Evolutionary conservation across 2,797 vertebrate species (phyloP).

Genomic region (Sebastes oblongus): DNA sequence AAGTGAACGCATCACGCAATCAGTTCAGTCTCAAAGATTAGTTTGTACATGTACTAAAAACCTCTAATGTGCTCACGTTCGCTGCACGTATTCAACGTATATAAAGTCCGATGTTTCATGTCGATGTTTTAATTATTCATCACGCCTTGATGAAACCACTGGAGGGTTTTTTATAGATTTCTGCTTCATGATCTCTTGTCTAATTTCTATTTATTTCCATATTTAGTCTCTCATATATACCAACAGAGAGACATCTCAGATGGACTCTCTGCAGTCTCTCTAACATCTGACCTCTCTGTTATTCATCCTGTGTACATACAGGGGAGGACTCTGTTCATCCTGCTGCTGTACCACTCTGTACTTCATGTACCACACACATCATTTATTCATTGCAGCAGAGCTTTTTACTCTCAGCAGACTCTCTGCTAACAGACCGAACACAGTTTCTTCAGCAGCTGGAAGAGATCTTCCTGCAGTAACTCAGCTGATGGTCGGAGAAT

Average conservation of each 20-base stretch:
- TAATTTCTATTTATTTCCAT: neutral
- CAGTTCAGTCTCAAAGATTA: neutral
- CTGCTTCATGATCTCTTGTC: neutral
- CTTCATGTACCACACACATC: constrained; percentile 21
- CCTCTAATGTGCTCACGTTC: neutral
- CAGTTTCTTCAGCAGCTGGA: neutral
- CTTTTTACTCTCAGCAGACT: neutral
- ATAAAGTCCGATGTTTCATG: neutral
- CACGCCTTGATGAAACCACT: neutral
- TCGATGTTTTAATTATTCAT: neutral
- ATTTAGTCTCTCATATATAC: neutral
- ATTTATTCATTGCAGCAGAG: constrained; percentile 52
- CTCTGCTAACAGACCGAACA: neutral
- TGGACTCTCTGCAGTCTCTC: neutral
- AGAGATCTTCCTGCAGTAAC: neutral
- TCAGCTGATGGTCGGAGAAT: neutral
- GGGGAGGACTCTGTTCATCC: neutral
- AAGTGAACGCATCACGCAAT: neutral
- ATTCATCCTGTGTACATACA: neutral
- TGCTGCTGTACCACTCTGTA: constrained; percentile 5
- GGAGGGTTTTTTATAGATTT: neutral
- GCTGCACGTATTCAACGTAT: too few species aligned
- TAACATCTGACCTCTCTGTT: neutral
- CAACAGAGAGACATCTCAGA: neutral
- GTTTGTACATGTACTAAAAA: too few species aligned